Base-by-base conservation (phyloP, 92 coral and sea anemone species). In the Montipora capitata region DNA sequence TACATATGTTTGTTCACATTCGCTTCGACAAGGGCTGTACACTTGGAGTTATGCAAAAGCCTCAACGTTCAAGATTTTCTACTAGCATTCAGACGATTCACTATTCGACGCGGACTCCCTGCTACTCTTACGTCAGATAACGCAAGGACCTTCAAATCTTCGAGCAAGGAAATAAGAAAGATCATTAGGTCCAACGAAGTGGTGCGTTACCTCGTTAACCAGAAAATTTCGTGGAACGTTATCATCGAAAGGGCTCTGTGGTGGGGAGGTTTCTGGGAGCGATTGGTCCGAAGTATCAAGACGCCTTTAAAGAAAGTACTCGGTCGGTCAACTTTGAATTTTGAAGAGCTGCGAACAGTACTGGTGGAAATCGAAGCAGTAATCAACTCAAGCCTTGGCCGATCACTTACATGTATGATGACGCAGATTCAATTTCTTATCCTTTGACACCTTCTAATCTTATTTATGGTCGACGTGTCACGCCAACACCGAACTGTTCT, bases 71-170 rank as follows among this genome's bases (percentile, higher is more conserved):
- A 71, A 58, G 85, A 41, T 27, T 87, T 87, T 59, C 49, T 68
- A 10, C n/a, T 81, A 48, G 78, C 72, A 3, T 85, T 85, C 65
- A 42, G 74, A 44, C 43, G 83, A 75, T 85, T 85, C 40, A 27
- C 68, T 51, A 49, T 49, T 64, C 64, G 88, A 74, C 51, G 90
- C 40, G 84, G 90, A 49, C 70, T 84, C 16, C 82, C 91, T 10
- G 91, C 88, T 11, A 72, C 65, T 14, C 59, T 91, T 27, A 82
- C 16, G 14, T 91, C 92, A 13, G 92, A 91, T 72, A 78, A 91
- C 41, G 94, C 88, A 4, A 91, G 81, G 40, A 91, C 91, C 10
- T 76, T 91, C 65, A 81, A 71, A 76, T 86, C 88, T 27, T 66
- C 91, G 18, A 51, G 82, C 83, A 73, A 73, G 15, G 35, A 27